Percentiles rank a stretch among this genome's conserved stretches.
These are phyloP conservation scores for Phaonia tiefii DNA, from an alignment of 2,888 invertebrate species.

Conservation along the genomic window DNA sequence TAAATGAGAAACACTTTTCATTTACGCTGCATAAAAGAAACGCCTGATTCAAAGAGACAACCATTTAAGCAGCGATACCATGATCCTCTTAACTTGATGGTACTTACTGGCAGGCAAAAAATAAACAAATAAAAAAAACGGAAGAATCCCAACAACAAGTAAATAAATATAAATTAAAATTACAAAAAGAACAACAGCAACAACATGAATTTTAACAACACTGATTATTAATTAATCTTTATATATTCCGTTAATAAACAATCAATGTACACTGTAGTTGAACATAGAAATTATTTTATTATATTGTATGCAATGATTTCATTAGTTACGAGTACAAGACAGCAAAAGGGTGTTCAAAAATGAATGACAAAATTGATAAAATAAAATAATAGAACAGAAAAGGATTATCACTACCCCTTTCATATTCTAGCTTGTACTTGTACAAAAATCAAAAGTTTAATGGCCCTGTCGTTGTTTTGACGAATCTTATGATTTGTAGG, in stretches of 20 bases:
- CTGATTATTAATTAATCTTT: conserved; percentile 57
- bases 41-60: conserved; percentile 61
- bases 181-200: conserved; percentile 4
- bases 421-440: too few species aligned
- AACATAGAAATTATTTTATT: conserved; percentile 48
- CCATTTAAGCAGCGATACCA: conserved; percentile 66
- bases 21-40: not conserved
- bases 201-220: not conserved
- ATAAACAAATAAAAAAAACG: not conserved
- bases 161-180: conserved; percentile 30
- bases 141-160: conserved; percentile 19
- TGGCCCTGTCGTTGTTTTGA: too few species aligned
- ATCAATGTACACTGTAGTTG: conserved; percentile 43
- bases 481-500: too few species aligned
- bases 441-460: too few species aligned
- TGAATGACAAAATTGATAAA: too few species aligned
- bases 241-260: conserved; percentile 37
- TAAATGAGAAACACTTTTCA: conserved; percentile 38
- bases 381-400: too few species aligned
- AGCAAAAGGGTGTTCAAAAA: too few species aligned
- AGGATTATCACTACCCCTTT: too few species aligned
- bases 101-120: not conserved
- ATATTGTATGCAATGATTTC: conserved; percentile 55
- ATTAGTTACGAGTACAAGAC: conserved; percentile 17
- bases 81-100: conserved; percentile 64